Conservation (phyloP, 2,888 invertebrate genomes). For the Lycaena phlaeas region DNA sequence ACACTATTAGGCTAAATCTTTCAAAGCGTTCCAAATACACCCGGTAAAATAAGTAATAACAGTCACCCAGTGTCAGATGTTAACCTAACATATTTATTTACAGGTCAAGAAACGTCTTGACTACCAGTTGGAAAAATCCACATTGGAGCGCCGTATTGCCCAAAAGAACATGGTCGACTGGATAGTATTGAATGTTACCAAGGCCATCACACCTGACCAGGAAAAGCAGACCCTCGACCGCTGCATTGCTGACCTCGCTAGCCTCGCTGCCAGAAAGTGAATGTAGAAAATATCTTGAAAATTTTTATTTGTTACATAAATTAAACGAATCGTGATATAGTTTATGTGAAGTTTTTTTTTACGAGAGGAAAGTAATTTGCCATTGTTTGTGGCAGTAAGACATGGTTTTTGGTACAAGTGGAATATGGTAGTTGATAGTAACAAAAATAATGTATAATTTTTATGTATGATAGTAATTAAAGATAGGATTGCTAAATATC, state of each 20-base stretch:
- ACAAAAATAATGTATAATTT: too few species aligned
- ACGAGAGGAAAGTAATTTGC: too few species aligned
- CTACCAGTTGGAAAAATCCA: slow-evolving; percentile 91
- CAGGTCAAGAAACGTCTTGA: slow-evolving; percentile 87
- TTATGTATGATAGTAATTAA: too few species aligned
- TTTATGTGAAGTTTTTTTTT: slow-evolving; percentile 14
- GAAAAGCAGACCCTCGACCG: slow-evolving; percentile 91
- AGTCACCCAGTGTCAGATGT: neutral
- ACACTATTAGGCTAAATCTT: too few species aligned
- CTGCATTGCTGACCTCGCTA: slow-evolving; percentile 89
- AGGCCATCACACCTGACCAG: slow-evolving; percentile 94
- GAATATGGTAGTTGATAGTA: too few species aligned
- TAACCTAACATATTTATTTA: neutral
- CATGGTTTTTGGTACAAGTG: too few species aligned
- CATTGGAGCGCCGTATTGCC: slow-evolving; percentile 85
- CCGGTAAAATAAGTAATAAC: too few species aligned
- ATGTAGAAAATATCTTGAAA: too few species aligned
- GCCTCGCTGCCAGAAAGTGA: slow-evolving; percentile 61
- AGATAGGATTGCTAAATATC: too few species aligned
- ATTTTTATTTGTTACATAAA: slow-evolving; percentile 17
- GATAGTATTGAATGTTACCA: slow-evolving; percentile 87
- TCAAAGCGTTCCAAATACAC: too few species aligned
- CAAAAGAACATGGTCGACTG: slow-evolving; percentile 97
- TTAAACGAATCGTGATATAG: slow-evolving; percentile 21
- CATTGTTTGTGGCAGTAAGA: too few species aligned